A percentile compares a stretch with the other conserved stretches of the same genome.
Conservation (phyloP, 2,797 vertebrate species). For the Carcharodon carcharias region DNA sequence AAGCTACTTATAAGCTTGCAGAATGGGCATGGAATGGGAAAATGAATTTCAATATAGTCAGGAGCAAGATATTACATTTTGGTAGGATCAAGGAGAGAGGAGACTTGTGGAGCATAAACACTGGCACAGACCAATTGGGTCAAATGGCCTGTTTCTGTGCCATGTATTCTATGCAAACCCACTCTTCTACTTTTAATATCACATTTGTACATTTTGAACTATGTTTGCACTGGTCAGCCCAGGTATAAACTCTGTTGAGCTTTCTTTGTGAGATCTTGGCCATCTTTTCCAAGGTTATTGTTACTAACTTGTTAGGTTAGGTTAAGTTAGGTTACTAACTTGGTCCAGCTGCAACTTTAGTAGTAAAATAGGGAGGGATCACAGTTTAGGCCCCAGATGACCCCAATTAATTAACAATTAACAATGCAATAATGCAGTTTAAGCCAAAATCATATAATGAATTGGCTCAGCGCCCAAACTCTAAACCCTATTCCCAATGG, state of each 20-base stretch:
- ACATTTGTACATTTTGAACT: neutral
- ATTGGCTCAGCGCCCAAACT: too few species aligned
- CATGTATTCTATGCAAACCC: neutral
- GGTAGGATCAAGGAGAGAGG: neutral
- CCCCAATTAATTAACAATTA: neutral
- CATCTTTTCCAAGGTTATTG: neutral
- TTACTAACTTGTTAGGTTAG: neutral
- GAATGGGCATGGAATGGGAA: neutral
- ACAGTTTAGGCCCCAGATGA: neutral
- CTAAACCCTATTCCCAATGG: too few species aligned
- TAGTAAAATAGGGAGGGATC: neutral
- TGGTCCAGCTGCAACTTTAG: neutral
- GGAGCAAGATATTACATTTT: neutral
- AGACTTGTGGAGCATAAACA: neutral
- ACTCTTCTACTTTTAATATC: neutral
- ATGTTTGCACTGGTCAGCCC: neutral
- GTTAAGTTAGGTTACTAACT: neutral
- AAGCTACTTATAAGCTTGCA: neutral
- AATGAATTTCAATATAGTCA: too few species aligned
- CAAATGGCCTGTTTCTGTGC: neutral
- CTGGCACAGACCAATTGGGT: too few species aligned
- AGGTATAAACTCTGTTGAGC: neutral
- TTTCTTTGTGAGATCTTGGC: neutral
- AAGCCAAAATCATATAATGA: too few species aligned
- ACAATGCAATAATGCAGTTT: too few species aligned